These are phyloP conservation scores for Miichthys miiuy DNA, from an alignment of 2,797 vertebrate species.

Conservation along the genomic window DNA sequence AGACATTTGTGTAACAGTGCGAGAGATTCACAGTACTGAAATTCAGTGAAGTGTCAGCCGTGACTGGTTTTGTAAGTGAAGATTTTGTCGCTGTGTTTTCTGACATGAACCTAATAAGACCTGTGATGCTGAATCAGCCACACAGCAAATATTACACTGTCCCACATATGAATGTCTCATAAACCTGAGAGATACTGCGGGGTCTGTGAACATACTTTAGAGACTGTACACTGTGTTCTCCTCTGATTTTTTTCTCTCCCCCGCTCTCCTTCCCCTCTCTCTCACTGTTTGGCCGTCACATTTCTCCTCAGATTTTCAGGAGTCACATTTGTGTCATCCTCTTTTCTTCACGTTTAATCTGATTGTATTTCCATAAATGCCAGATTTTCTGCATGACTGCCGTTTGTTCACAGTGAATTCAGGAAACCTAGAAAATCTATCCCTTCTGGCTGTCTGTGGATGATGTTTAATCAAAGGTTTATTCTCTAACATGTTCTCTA, in stretches of 20 bases:
- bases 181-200: constrained; percentile 41
- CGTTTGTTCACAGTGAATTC: constrained; percentile 9
- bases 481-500: no score
- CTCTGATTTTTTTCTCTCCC: no score
- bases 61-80: constrained; percentile 5
- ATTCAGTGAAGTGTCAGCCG: not conserved
- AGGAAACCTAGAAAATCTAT: not conserved
- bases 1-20: not conserved
- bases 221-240: constrained; percentile 29
- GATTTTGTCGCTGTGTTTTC: constrained; percentile 3
- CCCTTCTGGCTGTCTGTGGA: not conserved
- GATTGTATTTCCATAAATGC: constrained; percentile 33
- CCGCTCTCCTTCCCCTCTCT: no score
- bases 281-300: not conserved
- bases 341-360: constrained; percentile 41
- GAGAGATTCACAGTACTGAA: not conserved
- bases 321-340: constrained; percentile 40
- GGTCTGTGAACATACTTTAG: constrained; percentile 19
- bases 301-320: constrained; percentile 19
- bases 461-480: not conserved
- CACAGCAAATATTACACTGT: constrained; percentile 34
- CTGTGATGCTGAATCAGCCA: constrained; percentile 37
- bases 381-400: constrained; percentile 50
- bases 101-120: constrained; percentile 18
- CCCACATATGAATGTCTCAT: constrained; percentile 53